A percentile compares a stretch with the other conserved stretches of the same genome.
phyloP scores from a whole-genome alignment of 2,113 vertebrate genomes.

The Albula goreensis region DNA sequence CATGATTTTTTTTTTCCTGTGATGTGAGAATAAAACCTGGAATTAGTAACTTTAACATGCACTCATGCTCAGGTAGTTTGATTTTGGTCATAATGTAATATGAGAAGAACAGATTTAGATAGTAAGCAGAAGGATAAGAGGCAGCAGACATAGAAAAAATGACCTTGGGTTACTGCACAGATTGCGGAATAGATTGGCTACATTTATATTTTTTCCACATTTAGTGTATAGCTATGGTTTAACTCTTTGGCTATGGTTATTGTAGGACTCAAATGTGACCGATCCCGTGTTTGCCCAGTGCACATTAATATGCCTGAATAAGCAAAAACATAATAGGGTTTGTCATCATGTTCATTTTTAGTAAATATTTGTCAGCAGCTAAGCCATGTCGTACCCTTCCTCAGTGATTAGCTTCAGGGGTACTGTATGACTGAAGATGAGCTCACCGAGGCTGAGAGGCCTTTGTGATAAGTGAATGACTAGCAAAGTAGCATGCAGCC shows the following conservation, averaged over 20 bases:
- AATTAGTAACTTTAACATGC: background rate
- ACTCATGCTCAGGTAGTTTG: background rate
- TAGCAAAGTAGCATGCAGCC: no score
- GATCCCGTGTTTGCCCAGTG: background rate
- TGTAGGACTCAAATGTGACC: no score
- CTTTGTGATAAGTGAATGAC: no score
- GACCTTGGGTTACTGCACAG: background rate
- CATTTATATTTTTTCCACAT: background rate
- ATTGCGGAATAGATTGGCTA: background rate
- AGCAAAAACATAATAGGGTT: background rate
- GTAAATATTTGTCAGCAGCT: background rate
- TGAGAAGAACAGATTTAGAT: background rate
- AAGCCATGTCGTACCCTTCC: background rate
- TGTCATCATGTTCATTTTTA: background rate
- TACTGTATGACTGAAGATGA: background rate
- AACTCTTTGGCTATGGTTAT: background rate
- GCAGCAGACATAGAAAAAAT: background rate
- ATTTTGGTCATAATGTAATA: background rate
- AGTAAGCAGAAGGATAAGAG: background rate
- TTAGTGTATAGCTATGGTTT: background rate
- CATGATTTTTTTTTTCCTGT: background rate
- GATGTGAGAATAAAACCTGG: background rate
- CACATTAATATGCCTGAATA: background rate
- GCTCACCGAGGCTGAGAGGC: no score
- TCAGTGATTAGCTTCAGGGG: background rate